Base-by-base conservation (phyloP, 1,140 invertebrate genomes). In the Pemphigus obesinymphae region DNA sequence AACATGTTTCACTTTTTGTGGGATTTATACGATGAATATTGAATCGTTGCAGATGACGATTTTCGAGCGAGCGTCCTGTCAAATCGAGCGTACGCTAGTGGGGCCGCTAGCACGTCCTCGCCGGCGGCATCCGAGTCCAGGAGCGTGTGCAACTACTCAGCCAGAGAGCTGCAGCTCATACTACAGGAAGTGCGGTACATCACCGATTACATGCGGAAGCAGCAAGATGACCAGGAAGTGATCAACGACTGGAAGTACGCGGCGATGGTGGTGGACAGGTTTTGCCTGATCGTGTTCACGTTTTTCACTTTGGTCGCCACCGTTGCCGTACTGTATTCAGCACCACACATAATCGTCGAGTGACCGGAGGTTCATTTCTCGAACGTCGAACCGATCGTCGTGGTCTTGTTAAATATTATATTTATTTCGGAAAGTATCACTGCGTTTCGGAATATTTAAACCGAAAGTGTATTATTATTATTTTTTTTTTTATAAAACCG, bases 161-260 rank as follows among this genome's bases (percentile, higher is more conserved):
- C 91, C 83, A 87, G 89, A 55, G 94, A 95, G 87, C 88, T 95
- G 83, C 93, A 94, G 85, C 90, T 92, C 85, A 97, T 98, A 86
- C 90, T 98, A 23, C 91, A 92, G 84, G 97, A 99, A 89, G 89
- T 99, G 68, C 94, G 95, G 86, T 97, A 97, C 88, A 98, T 99
- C 85, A 97, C 96, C 17, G 90, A 91, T 84, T 91, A 94, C 83
- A 94, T 97, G 92, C 92, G 93, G 85, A 95, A 96, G 87, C 92
- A 94, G 73, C 95, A 97, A 85, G 94, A 96, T 84, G 93, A 94
- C 85, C 92, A 93, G n/a, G 95, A 97, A 86, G 90, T 96, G 66
- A 95, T 96, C 83, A 95, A 92, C 87, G 97, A 99, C 87, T 99
- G 98, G 98, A 99, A 99, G 88, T 99, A 99, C 88, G 97, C 98